phyloP scores from a whole-genome alignment of 2,888 invertebrate species.

The Agriopis marginaria region DNA sequence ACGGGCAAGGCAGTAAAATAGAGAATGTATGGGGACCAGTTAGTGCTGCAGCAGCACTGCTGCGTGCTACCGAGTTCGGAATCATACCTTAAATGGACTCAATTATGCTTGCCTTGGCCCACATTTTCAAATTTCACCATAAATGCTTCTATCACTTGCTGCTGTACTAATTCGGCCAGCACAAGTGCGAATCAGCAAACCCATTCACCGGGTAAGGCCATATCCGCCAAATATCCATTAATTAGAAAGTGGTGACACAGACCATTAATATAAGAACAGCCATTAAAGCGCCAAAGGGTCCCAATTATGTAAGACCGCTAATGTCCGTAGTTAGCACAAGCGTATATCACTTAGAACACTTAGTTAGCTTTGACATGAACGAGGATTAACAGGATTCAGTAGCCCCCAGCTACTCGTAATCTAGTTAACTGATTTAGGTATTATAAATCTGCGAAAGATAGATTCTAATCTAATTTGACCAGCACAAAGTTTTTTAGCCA shows the following conservation, averaged over 20 bases:
- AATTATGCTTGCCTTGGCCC: too few species aligned
- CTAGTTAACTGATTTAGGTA: conserved; percentile 9
- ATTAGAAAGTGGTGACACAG: conserved; percentile 72
- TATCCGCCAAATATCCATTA: conserved; percentile 80
- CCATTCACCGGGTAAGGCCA: conserved; percentile 54
- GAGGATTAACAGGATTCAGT: conserved; percentile 35
- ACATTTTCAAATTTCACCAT: too few species aligned
- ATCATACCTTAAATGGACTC: too few species aligned
- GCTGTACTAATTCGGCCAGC: neutral
- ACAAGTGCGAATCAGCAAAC: conserved; percentile 3
- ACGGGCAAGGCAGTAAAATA: conserved; percentile 15
- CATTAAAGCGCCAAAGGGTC: conserved; percentile 35
- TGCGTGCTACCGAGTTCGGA: too few species aligned
- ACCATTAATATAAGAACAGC: conserved; percentile 79
- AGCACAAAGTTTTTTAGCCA: neutral
- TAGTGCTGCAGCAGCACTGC: too few species aligned
- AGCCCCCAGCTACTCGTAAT: conserved; percentile 15
- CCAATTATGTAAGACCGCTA: conserved; percentile 38
- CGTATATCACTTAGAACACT: conserved; percentile 36
- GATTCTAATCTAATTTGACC: neutral
- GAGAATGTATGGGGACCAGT: too few species aligned
- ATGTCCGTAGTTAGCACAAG: conserved; percentile 31
- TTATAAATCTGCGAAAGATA: neutral
- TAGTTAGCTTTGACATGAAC: conserved; percentile 36
- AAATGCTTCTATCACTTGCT: too few species aligned